These are phyloP conservation scores for Balanococcus diminutus DNA, from an alignment of 2,888 invertebrate species.

Conservation along the genomic window DNA sequence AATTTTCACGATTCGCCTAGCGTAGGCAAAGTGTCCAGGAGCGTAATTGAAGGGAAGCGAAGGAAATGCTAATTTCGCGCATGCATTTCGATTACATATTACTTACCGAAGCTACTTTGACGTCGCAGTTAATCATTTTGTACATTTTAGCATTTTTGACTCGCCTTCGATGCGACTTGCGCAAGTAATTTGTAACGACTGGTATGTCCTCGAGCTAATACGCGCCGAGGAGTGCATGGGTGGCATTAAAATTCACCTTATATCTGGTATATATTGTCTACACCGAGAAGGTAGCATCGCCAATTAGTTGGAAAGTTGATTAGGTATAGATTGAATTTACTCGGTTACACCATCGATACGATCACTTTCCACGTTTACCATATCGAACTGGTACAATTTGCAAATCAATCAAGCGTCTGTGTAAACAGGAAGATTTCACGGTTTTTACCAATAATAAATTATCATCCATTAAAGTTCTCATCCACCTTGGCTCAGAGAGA, in stretches of 20 bases:
- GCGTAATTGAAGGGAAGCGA: too few species aligned
- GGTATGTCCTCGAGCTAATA: not conserved
- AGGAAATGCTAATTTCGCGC: too few species aligned
- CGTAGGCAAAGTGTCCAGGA: too few species aligned
- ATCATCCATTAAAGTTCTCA: not conserved
- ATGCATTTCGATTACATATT: not conserved
- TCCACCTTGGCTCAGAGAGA: not conserved
- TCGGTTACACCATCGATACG: slow-evolving; percentile 15
- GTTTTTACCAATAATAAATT: not conserved
- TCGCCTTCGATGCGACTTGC: not conserved
- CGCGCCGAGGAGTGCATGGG: not conserved
- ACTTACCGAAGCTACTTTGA: not conserved
- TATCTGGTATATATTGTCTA: not conserved
- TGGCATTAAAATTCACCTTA: not conserved
- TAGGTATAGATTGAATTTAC: slow-evolving; percentile 10
- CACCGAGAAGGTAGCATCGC: not conserved
- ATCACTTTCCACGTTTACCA: not conserved
- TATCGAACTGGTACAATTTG: not conserved
- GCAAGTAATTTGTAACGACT: not conserved
- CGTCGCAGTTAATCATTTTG: not conserved
- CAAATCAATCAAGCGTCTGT: slow-evolving; percentile 11
- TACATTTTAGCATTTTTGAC: not conserved
- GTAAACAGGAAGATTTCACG: not conserved
- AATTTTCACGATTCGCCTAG: too few species aligned
- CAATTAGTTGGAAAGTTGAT: slow-evolving; percentile 2